Evolutionary conservation across 1,140 invertebrate species (phyloP).

Genomic region (Eueides isabella): DNA sequence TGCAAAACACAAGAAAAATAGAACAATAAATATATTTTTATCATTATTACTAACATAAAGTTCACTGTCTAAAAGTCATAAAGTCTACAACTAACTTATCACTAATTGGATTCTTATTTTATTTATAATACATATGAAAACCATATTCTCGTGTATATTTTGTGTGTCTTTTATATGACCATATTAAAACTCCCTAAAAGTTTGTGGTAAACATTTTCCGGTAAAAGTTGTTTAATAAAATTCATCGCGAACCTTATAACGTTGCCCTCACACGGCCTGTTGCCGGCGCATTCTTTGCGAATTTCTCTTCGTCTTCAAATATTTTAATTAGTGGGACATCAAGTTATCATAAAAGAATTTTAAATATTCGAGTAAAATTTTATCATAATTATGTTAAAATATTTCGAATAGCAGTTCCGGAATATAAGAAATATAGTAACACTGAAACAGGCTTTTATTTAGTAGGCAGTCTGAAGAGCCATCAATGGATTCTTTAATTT

Average conservation of each 20-base stretch:
- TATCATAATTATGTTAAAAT: neutral
- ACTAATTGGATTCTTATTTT: neutral
- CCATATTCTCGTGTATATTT: neutral
- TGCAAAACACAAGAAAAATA: too few species aligned
- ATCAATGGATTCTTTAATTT: too few species aligned
- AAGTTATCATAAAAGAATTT: neutral
- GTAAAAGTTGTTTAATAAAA: constrained; percentile 21
- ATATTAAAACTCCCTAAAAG: neutral
- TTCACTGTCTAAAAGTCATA: neutral
- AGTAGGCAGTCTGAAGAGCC: too few species aligned
- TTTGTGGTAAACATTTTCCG: constrained; percentile 17
- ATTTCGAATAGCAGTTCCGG: neutral
- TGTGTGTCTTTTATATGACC: neutral
- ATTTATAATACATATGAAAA: neutral
- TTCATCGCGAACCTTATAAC: constrained; percentile 14
- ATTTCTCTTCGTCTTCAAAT: constrained; percentile 16
- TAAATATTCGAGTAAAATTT: neutral
- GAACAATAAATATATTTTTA: too few species aligned
- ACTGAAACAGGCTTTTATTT: too few species aligned
- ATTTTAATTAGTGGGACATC: constrained; percentile 24
- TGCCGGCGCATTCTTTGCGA: constrained; percentile 21
- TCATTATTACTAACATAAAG: too few species aligned
- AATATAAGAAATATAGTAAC: too few species aligned
- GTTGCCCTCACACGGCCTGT: neutral
- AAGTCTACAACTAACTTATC: neutral